These are phyloP conservation scores for Halcyon smyrnensis DNA, from an alignment of 2,797 vertebrate genomes.

Conservation along the genomic window DNA sequence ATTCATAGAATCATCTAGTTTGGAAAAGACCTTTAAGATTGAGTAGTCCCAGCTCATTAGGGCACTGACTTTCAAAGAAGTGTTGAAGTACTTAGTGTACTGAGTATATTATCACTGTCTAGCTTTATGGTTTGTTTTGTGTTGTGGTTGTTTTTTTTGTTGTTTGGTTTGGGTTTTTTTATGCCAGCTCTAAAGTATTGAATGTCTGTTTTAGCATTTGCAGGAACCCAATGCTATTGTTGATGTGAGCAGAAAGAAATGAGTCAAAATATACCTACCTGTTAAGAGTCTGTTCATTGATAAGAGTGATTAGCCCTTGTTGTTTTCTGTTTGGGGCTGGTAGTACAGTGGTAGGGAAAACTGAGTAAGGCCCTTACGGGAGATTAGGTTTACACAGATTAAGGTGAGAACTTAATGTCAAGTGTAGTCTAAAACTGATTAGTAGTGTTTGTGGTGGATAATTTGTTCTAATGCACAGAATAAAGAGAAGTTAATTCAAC, in stretches of 20 bases:
- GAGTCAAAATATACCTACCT: not conserved
- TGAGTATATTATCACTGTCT: too few relatives aligned
- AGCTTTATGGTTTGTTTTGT: not conserved
- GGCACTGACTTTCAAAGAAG: not conserved
- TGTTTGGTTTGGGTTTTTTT: not conserved
- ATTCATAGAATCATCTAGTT: not conserved
- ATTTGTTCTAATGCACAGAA: not conserved
- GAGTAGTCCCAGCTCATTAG: not conserved
- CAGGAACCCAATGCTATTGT: not conserved
- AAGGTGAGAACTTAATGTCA: not conserved
- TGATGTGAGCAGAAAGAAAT: not conserved
- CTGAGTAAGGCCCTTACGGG: not conserved
- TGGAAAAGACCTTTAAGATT: too few relatives aligned
- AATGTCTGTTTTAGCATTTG: not conserved
- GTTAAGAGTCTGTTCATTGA: not conserved
- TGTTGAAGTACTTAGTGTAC: not conserved
- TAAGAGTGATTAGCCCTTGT: not conserved
- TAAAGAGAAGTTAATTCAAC: not conserved
- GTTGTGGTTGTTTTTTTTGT: too few relatives aligned
- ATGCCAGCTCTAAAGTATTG: not conserved
- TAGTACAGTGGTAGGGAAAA: not conserved
- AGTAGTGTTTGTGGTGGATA: not conserved
- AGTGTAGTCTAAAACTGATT: not conserved
- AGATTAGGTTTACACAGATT: not conserved
- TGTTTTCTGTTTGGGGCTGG: not conserved